Conservation (phyloP, 2,888 invertebrate genomes). For the Cyclophora punctaria region DNA sequence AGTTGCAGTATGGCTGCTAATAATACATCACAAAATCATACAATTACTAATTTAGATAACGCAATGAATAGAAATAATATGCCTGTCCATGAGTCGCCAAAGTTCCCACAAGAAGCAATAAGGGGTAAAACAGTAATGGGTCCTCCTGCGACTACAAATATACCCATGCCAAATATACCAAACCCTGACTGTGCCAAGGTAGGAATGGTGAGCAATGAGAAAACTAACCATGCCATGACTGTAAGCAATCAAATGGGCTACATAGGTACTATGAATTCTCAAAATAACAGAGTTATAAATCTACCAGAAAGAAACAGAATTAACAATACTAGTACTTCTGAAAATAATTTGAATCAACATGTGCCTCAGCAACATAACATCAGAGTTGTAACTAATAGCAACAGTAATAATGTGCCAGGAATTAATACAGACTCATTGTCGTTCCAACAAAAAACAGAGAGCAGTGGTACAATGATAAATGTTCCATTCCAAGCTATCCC, state of each 20-base stretch:
- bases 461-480: slow-evolving; percentile 63
- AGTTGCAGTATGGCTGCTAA: slow-evolving; percentile 56
- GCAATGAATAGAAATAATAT: slow-evolving; percentile 51
- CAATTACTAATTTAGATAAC: slow-evolving; percentile 46
- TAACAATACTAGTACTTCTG: slow-evolving; percentile 45
- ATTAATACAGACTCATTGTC: slow-evolving; percentile 49
- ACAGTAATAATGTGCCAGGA: slow-evolving; percentile 44
- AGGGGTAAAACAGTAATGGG: slow-evolving; percentile 65
- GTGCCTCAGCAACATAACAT: slow-evolving; percentile 66
- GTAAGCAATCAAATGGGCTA: slow-evolving; percentile 65
- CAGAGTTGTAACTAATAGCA: slow-evolving; percentile 62
- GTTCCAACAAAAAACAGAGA: slow-evolving; percentile 63
- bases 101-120: slow-evolving; percentile 53
- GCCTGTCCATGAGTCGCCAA: slow-evolving; percentile 50
- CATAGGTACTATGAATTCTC: slow-evolving; percentile 60
- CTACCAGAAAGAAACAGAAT: slow-evolving; percentile 62
- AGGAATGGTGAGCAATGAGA: slow-evolving; percentile 53
- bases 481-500: slow-evolving; percentile 71
- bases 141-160: slow-evolving; percentile 41
- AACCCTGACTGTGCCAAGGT: slow-evolving; percentile 61
- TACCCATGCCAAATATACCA: slow-evolving; percentile 45
- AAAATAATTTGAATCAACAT: slow-evolving; percentile 56
- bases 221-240: slow-evolving; percentile 58
- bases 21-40: slow-evolving; percentile 47
- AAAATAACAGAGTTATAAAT: slow-evolving; percentile 63